Conservation (phyloP, 2,797 vertebrate species). For the Hippopotamyrus pictus region DNA sequence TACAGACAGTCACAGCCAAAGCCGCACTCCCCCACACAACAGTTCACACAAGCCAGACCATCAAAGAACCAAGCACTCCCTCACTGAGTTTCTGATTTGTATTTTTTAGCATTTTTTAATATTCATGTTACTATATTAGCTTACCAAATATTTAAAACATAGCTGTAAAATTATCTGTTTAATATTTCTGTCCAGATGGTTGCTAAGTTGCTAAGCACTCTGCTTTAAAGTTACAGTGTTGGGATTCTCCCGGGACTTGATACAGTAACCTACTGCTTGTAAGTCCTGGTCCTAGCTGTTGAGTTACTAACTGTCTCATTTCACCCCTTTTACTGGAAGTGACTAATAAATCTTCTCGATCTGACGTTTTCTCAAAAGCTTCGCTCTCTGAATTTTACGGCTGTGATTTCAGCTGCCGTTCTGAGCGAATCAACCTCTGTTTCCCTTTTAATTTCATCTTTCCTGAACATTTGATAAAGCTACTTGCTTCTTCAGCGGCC, state of each 20-base stretch:
- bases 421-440: neutral
- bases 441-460: neutral
- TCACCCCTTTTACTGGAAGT: neutral
- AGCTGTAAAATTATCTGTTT: neutral
- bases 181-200: neutral
- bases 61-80: neutral
- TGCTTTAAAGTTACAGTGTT: neutral
- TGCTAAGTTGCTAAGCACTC: neutral
- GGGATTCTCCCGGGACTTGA: neutral
- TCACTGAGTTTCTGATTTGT: neutral
- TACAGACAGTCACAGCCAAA: conserved; percentile 19
- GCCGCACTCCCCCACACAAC: neutral
- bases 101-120: neutral
- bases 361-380: neutral
- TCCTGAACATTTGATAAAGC: neutral
- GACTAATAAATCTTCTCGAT: neutral
- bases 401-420: neutral
- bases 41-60: neutral
- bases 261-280: neutral
- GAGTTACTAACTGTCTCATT: neutral
- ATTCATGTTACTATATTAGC: neutral
- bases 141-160: conserved; percentile 8
- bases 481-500: neutral
- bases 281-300: neutral
- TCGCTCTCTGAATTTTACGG: neutral